Conservation (phyloP, 2,113 vertebrate species). For the Oryzias javanicus region DNA sequence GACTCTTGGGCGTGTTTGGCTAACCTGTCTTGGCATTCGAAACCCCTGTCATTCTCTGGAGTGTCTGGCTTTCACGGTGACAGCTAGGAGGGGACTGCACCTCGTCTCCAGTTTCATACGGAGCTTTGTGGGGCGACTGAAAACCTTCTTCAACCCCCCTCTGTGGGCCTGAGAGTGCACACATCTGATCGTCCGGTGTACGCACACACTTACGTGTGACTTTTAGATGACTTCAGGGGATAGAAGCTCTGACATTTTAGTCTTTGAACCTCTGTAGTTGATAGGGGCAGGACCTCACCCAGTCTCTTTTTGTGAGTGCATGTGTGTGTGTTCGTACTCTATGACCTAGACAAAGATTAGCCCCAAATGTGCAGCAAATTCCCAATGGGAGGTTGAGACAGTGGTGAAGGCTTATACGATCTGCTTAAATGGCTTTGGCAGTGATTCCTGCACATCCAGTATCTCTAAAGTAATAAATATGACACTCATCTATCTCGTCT, state of each 20-base stretch:
- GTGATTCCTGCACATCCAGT: conserved; percentile 13
- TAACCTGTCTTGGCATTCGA: conserved; percentile 62
- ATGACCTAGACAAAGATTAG: conserved; percentile 55
- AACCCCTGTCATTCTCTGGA: conserved; percentile 50
- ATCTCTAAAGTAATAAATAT: conserved; percentile 8
- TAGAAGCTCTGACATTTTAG: conserved; percentile 65
- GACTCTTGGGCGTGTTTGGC: conserved; percentile 57
- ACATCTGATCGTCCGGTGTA: conserved; percentile 14
- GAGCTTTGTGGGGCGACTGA: conserved; percentile 43
- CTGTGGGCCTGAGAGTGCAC: conserved; percentile 9
- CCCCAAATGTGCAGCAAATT: conserved; percentile 35
- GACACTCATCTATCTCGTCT: conserved; percentile 34
- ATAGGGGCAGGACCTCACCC: conserved; percentile 52
- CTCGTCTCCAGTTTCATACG: conserved; percentile 61
- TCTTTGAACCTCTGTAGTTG: conserved; percentile 58
- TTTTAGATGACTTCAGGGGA: conserved; percentile 71
- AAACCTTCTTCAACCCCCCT: conserved; percentile 44
- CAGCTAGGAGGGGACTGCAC: conserved; percentile 57
- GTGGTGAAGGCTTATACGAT: conserved; percentile 13
- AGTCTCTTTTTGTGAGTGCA: conserved; percentile 30
- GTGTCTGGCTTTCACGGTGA: conserved; percentile 49
- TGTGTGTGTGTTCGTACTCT: conserved; percentile 43
- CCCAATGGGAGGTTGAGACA: conserved; percentile 21
- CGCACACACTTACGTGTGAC: conserved; percentile 33
- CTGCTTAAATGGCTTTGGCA: conserved; percentile 20